These are phyloP conservation scores for Siderastrea siderea DNA, from an alignment of 92 coral and sea anemone genomes.

Conservation along the genomic window DNA sequence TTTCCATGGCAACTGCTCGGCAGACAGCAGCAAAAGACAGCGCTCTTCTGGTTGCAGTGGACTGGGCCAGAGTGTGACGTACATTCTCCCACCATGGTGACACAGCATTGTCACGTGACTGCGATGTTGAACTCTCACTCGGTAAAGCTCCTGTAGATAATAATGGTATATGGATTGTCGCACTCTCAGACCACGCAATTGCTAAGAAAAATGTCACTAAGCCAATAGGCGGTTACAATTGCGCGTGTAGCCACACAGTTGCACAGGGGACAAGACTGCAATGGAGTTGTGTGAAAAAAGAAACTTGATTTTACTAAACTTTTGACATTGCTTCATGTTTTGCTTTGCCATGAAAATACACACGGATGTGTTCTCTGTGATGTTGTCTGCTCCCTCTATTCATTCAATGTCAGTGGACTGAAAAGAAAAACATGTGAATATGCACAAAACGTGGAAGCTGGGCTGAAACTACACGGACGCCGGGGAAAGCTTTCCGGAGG, in stretches of 20 bases:
- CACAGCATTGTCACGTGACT: conserved; percentile 63
- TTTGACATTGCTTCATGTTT: no score
- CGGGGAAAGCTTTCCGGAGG: no score
- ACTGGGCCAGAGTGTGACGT: conserved; percentile 93
- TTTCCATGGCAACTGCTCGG: conserved; percentile 91
- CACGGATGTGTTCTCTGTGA: not conserved
- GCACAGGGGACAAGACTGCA: no score
- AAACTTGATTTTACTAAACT: no score
- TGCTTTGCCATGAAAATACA: not conserved
- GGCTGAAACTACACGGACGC: no score
- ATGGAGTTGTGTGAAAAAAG: no score
- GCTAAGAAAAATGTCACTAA: no score
- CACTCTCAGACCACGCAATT: no score
- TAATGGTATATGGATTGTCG: no score
- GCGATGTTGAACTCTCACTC: conserved; percentile 52
- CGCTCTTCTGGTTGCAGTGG: conserved; percentile 84
- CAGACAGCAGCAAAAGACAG: conserved; percentile 89
- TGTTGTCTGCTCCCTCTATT: not conserved
- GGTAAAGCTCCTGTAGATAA: conserved; percentile 60
- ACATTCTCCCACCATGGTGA: conserved; percentile 98
- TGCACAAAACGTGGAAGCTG: not conserved
- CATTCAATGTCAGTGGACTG: not conserved
- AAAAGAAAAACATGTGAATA: not conserved
- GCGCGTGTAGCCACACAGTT: no score
- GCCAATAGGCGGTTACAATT: no score